Evolutionary conservation across 2,797 vertebrate species (phyloP).

Genomic region (Myotis daubentonii): DNA sequence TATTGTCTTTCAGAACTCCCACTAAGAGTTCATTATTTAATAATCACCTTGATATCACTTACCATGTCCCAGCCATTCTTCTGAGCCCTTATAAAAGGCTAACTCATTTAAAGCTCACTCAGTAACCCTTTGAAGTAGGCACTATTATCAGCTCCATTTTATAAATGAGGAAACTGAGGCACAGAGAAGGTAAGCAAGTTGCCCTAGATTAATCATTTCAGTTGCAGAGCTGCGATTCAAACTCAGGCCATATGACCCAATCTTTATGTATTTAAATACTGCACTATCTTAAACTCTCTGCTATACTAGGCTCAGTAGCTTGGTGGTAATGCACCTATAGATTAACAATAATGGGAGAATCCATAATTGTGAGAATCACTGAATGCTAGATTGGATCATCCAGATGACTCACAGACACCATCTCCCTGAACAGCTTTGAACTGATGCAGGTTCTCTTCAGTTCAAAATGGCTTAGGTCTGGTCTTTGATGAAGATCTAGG

Average conservation of each 20-base stretch:
- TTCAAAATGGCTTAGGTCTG: not conserved
- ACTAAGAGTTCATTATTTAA: not conserved
- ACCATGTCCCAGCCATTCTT: not conserved
- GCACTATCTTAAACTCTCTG: not conserved
- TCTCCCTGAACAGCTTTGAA: slow-evolving; percentile 3
- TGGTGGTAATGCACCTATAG: not conserved
- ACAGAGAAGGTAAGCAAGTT: not conserved
- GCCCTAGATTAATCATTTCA: not conserved
- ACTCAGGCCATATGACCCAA: not conserved
- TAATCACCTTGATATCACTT: not conserved
- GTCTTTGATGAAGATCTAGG: not conserved
- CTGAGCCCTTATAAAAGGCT: slow-evolving; percentile 15
- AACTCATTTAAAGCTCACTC: slow-evolving; percentile 8
- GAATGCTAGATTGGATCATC: not conserved
- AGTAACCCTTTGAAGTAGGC: slow-evolving; percentile 13
- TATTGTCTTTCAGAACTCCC: not conserved
- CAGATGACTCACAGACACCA: not conserved
- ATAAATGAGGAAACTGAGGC: not conserved
- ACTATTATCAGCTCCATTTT: slow-evolving; percentile 16
- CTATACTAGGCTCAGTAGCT: not conserved
- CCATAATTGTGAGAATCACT: not conserved
- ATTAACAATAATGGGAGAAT: slow-evolving; percentile 1
- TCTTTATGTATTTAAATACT: not conserved
- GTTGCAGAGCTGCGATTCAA: not conserved
- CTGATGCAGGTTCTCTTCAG: not conserved